Evolutionary conservation across 2,113 vertebrate genomes (phyloP).

Genomic region (Clarias gariepinus): DNA sequence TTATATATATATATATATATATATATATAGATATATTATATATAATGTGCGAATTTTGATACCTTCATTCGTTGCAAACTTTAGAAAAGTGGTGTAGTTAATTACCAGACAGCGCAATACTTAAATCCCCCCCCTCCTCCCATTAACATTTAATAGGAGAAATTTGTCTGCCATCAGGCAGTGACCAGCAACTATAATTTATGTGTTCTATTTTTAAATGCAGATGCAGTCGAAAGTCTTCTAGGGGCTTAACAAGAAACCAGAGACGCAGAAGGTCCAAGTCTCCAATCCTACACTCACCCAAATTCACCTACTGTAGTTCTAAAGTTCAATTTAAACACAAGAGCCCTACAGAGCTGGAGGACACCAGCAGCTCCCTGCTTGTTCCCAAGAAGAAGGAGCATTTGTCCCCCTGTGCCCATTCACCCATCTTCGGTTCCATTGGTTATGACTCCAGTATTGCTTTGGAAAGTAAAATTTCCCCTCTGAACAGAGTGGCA

Average conservation of each 20-base stretch:
- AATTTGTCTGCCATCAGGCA: neutral
- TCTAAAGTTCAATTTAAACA: constrained; percentile 75
- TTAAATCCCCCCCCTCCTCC: too few species aligned
- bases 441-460: constrained; percentile 60
- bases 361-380: constrained; percentile 60
- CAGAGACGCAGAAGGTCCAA: constrained; percentile 90
- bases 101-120: neutral
- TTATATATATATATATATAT: too few species aligned
- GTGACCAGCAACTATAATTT: neutral
- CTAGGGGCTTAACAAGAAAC: constrained; percentile 79
- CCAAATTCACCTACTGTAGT: constrained; percentile 93
- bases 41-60: too few species aligned
- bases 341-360: constrained; percentile 72
- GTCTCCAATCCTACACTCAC: constrained; percentile 93
- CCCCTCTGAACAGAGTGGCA: constrained; percentile 44
- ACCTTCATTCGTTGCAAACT: neutral
- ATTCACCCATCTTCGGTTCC: constrained; percentile 63
- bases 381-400: constrained; percentile 69
- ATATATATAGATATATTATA: too few species aligned
- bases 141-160: neutral
- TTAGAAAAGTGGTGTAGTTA: neutral
- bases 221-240: constrained; percentile 85
- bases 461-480: constrained; percentile 52
- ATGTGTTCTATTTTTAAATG: neutral
- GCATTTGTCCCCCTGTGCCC: constrained; percentile 54